Base-by-base conservation (phyloP, 2,888 invertebrate species). In the Drosophila affinis region DNA sequence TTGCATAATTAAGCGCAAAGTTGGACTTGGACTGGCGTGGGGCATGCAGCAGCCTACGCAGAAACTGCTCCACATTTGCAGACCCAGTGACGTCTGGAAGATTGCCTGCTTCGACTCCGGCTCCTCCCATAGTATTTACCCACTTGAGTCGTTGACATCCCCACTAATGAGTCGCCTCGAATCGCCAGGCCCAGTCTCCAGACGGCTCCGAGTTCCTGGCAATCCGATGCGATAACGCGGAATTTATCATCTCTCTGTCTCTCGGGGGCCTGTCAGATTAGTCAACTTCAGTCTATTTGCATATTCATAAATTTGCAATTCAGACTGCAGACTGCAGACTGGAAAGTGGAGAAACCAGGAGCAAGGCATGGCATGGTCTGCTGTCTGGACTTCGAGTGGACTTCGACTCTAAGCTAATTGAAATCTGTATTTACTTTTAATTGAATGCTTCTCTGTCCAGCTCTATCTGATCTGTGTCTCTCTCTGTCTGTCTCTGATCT, bases 1-100 rank as follows among this genome's bases (percentile, higher is more conserved):
- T 87, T 84, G 83, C 72, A 80, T 87, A 84, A 84, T 84, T 84
- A 86, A 87, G 75, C 75, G 67, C 77, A 68, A 69, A 63, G 64
- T 62, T 68, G 65, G 29, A 62, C 45, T 58, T 65, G 76, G 52
- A 54, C 52, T 51, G 49, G 46, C 18, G 18, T n/a, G n/a, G n/a
- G n/a, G n/a, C n/a, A n/a, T n/a, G n/a, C n/a, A n/a, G 18, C 78
- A 54, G 44, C 87, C 83, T 82, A 83, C 87, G 75, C 86, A 71
- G 53, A 14, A n/a, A 53, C 64, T 71, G 69, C 72, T 73, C 72
- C 73, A 64, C 49, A 74, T 76, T 72, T 62, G 72, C 55, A 63
- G 72, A 63, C 72, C 39, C 21, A 68, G 47, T 74, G 67, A 45
- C 70, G 54, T 44, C 34, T 12, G 9, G 18, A 14, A 54, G 62